Evolutionary conservation across 1,140 invertebrate species (phyloP), one percentile per base, ranked within the genome.

Genomic region (Goniozus legneri): DNA sequence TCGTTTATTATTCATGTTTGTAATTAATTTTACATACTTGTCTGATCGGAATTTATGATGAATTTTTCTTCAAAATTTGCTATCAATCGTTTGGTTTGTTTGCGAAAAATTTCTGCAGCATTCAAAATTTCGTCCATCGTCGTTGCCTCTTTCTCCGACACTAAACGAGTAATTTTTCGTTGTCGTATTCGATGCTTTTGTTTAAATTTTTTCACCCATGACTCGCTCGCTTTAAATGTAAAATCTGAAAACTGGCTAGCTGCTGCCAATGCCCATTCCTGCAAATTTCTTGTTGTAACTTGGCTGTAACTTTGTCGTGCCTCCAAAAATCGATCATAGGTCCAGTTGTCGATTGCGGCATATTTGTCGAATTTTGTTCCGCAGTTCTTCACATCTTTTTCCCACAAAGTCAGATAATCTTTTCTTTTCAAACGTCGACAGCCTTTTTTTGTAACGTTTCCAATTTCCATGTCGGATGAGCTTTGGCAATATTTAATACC

Each of bases 81-180:
- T 33, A 46, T 44, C 15, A 47, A 19, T 4, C 10, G 4, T 30
- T 15, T 21, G 18, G 33, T 32, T 24, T 54, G 52, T 15, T 13
- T 22, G 10, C 22, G 33, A 38, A 54, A 54, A 12, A 3, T 46
- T 8, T 37, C 36, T 38, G 41, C 38, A 36, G 46, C 2, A 15
- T 39, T 45, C 24, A 49, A 33, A 20, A 41, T 51, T 50, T 54
- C 43, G 33, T 52, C 46, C 8, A 48, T 15, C n/a, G 47, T 34
- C 15, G 36, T 31, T 30, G 34, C 37, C 35, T 59, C 54, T 15
- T 43, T 47, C 39, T 52, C 21, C 24, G 50, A 52, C 3, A 61
- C 45, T 33, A 42, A 56, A 44, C 43, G 58, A 3, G 57, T 59
- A 10, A 59, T 39, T 52, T 60, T 60, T 41, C 55, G 16, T 42